A percentile compares a stretch with the other conserved stretches of the same genome.
phyloP scores from a whole-genome alignment of 2,888 invertebrate species.

The Xestia sexstrigata region DNA sequence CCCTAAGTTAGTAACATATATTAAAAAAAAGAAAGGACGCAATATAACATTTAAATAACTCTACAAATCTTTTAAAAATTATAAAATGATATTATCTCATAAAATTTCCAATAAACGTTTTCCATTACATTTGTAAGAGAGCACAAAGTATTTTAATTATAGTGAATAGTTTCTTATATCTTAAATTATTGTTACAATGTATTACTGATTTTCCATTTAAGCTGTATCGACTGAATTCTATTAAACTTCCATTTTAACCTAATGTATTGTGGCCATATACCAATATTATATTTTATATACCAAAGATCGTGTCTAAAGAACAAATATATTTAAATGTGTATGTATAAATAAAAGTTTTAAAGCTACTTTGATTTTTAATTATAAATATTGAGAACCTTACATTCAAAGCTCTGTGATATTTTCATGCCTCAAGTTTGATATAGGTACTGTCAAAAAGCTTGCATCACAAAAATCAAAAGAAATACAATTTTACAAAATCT shows the following conservation, averaged over 20 bases:
- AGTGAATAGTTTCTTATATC: constrained; percentile 54
- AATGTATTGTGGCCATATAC: constrained; percentile 84
- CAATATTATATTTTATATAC: constrained; percentile 87
- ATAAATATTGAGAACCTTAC: constrained; percentile 24
- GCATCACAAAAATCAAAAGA: neutral
- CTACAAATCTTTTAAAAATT: neutral
- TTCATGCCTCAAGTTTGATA: neutral
- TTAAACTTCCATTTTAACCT: constrained; percentile 79
- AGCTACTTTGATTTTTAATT: constrained; percentile 53
- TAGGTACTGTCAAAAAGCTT: constrained; percentile 4
- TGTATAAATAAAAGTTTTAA: constrained; percentile 80
- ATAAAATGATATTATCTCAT: constrained; percentile 22
- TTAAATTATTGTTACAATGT: constrained; percentile 67
- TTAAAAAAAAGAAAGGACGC: neutral
- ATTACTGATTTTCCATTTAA: constrained; percentile 73
- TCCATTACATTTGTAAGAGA: constrained; percentile 65
- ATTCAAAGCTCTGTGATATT: constrained; percentile 25
- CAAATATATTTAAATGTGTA: constrained; percentile 82
- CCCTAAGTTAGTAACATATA: neutral
- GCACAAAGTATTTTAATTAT: constrained; percentile 72
- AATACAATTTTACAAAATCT: neutral
- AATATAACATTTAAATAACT: neutral
- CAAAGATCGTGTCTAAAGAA: constrained; percentile 87
- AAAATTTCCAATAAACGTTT: constrained; percentile 60
- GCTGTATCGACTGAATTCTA: constrained; percentile 78